Conservation (phyloP, 2,113 vertebrate genomes). For the Gymnarchus niloticus region DNA sequence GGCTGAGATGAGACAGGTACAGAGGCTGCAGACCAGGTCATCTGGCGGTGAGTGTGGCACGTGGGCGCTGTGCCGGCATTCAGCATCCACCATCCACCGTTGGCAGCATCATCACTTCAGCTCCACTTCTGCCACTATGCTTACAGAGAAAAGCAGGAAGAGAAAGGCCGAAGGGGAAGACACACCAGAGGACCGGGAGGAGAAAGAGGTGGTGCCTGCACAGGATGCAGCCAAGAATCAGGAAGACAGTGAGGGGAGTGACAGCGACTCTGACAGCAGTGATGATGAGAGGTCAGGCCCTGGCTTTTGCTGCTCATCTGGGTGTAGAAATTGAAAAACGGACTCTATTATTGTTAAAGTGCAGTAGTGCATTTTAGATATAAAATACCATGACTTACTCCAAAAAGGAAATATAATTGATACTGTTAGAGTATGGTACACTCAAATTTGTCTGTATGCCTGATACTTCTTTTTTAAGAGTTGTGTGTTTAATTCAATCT, state of each 20-base stretch:
- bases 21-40: constrained; percentile 57
- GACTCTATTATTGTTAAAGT: too few relatives aligned
- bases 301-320: too few relatives aligned
- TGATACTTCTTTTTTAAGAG: too few relatives aligned
- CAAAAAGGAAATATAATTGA: neutral
- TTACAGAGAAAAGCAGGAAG: constrained; percentile 51
- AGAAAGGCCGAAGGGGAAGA: constrained; percentile 41
- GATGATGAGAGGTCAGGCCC: constrained; percentile 69
- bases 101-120: too few relatives aligned
- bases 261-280: constrained; percentile 61
- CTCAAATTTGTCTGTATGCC: neutral
- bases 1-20: constrained; percentile 76
- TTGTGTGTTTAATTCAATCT: neutral
- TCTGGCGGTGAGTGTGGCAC: constrained; percentile 38
- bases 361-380: neutral
- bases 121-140: neutral
- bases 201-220: constrained; percentile 43
- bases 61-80: too few relatives aligned
- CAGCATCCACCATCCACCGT: too few relatives aligned
- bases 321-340: too few relatives aligned
- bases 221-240: constrained; percentile 37
- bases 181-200: neutral
- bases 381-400: neutral
- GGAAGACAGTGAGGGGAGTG: constrained; percentile 41
- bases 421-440: neutral